Conservation (phyloP, 2,113 vertebrate species). For the Turdus rufiventris region DNA sequence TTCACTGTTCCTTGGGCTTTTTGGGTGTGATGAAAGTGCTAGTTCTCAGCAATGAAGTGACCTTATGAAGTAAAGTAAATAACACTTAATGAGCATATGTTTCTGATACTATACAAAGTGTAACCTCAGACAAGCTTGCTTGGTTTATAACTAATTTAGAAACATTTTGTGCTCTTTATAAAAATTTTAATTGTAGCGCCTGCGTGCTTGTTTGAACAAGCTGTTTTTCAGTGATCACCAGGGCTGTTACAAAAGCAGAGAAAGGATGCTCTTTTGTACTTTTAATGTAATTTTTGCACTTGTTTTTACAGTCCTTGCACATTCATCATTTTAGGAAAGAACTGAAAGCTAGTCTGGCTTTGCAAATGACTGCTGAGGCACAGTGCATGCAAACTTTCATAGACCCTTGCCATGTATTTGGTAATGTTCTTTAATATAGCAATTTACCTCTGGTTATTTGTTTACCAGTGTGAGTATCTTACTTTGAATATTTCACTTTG, state of each 20-base stretch:
- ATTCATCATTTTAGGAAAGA: constrained; percentile 13
- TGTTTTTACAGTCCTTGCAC: constrained; percentile 5
- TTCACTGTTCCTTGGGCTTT: constrained; percentile 59
- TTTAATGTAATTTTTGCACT: constrained; percentile 12
- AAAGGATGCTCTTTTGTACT: constrained; percentile 16
- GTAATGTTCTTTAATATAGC: background rate
- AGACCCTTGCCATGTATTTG: constrained; percentile 16
- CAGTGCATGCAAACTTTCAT: background rate
- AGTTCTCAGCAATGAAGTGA: constrained; percentile 59
- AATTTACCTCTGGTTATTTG: constrained; percentile 43
- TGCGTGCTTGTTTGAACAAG: constrained; percentile 35
- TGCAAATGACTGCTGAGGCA: background rate
- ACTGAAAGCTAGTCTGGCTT: background rate
- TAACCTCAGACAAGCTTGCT: constrained; percentile 39
- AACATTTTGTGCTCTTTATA: constrained; percentile 21
- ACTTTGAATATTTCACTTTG: background rate
- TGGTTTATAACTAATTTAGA: constrained; percentile 29
- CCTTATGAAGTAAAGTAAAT: constrained; percentile 40
- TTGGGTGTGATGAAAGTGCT: constrained; percentile 65
- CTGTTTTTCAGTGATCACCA: constrained; percentile 37
- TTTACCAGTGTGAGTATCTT: constrained; percentile 25
- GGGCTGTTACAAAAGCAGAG: constrained; percentile 23
- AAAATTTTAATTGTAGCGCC: constrained; percentile 30
- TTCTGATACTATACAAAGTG: constrained; percentile 41
- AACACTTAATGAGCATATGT: constrained; percentile 27